Evolutionary conservation across 2,888 invertebrate genomes (phyloP), one percentile per base, ranked within the genome.

Genomic region (Dasysyrphus albostriatus): DNA sequence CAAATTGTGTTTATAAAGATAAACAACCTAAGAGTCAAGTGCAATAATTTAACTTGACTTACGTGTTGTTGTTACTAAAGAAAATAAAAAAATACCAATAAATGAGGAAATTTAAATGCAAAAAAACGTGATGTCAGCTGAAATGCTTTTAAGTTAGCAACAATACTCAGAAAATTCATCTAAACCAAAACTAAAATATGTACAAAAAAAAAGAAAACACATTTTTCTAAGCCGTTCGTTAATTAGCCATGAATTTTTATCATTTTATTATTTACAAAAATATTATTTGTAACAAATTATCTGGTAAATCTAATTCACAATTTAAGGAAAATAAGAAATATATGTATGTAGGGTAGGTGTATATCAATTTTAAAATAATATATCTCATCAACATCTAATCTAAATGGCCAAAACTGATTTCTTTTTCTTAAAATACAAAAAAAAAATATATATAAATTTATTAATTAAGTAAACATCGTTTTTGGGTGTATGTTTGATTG

Each of bases 181-280:
- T 0, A 51, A 51, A 24, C 24, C 16, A 9, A 51, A 51, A 51
- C 19, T 19, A 10, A 42, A 61, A 24, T 42, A 29, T 8, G 24
- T 24, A 24, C 24, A 24, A 3, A 24, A 24, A 24, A 5, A 67
- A 10, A 24, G 5, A 67, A 69, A 63, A 75, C 39, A 58, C 10
- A 14, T 58, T 54, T 56, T 51, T 51, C 63, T 39, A 69, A 80
- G 76, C 84, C 59, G 51, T 76, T 77, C 77, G 39, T 82, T 73
- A 84, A 73, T 49, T 76, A 77, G 85, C 77, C 65, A 51, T 65
- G 44, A 59, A 51, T 69, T 69, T 77, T 77, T n/a, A 47, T 70
- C 70, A 65, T 49, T 65, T 79, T 42, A 24, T 72, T 87, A 83
- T 87, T 87, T 87, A 87, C 87, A 87, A 85, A 85, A 87, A 83